Conservation (phyloP, 2,888 invertebrate genomes). For the Eristalis pertinax region DNA sequence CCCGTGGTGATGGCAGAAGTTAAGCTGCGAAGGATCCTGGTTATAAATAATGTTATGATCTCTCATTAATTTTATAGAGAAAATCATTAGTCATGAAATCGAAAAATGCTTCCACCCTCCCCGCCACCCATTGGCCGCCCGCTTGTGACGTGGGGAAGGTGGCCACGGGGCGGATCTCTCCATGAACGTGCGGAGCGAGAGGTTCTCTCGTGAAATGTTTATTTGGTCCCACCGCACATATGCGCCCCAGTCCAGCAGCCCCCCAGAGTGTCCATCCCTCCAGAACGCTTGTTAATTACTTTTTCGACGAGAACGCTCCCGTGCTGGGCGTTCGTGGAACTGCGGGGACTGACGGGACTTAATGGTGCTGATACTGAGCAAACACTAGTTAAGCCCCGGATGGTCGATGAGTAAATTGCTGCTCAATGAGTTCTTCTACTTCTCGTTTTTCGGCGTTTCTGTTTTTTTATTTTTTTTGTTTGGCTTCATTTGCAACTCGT, state of each 20-base stretch:
- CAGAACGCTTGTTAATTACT: constrained; percentile 59
- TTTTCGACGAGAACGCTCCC: constrained; percentile 5
- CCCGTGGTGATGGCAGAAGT: constrained; percentile 24
- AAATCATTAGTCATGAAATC: constrained; percentile 79
- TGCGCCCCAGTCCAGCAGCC: background rate
- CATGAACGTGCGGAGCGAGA: no score
- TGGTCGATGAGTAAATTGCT: constrained; percentile 33
- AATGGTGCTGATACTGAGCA: constrained; percentile 9
- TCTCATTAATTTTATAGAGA: constrained; percentile 79
- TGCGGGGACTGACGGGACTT: background rate
- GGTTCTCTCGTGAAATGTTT: constrained; percentile 2
- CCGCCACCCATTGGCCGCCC: background rate
- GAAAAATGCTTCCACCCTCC: constrained; percentile 70
- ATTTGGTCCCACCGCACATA: background rate
- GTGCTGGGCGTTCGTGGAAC: background rate
- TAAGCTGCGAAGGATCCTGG: constrained; percentile 35
- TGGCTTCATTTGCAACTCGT: background rate
- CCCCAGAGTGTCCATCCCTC: constrained; percentile 15
- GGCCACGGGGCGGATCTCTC: background rate
- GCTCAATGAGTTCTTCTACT: constrained; percentile 25
- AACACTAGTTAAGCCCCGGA: constrained; percentile 25
- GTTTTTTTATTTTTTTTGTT: background rate
- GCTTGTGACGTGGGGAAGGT: background rate
- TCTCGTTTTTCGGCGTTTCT: no score
- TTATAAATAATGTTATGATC: constrained; percentile 76